Evolutionary conservation across 2,113 vertebrate species (phyloP).

Genomic region (Xiphophorus couchianus): DNA sequence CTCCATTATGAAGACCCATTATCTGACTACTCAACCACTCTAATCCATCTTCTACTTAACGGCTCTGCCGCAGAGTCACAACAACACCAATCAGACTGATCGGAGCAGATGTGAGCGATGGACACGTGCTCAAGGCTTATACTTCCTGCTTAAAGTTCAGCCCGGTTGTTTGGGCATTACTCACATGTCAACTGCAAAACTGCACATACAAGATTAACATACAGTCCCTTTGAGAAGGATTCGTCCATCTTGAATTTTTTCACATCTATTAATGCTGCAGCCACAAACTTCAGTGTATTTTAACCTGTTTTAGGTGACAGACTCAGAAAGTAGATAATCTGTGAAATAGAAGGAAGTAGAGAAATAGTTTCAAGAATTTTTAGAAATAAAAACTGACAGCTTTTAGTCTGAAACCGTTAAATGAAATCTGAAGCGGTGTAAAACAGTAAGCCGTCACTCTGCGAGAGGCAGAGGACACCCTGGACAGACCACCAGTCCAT

Average conservation of each 20-base stretch:
- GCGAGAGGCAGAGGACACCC: too few relatives aligned
- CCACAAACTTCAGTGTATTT: not conserved
- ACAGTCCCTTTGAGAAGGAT: not conserved
- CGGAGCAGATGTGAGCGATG: slow-evolving; percentile 48
- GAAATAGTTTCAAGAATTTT: not conserved
- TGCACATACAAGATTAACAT: slow-evolving; percentile 3
- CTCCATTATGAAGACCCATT: slow-evolving; percentile 65
- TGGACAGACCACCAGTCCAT: too few relatives aligned
- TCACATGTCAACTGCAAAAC: slow-evolving; percentile 25
- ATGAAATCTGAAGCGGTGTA: not conserved
- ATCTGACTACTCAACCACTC: slow-evolving; percentile 43
- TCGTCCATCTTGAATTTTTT: not conserved
- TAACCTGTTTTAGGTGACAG: not conserved
- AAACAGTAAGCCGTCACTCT: not conserved
- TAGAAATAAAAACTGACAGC: not conserved
- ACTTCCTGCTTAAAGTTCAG: slow-evolving; percentile 25
- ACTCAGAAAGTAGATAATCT: not conserved
- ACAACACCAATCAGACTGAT: slow-evolving; percentile 45
- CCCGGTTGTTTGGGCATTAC: slow-evolving; percentile 14
- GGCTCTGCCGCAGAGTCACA: slow-evolving; percentile 42
- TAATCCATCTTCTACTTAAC: slow-evolving; percentile 47
- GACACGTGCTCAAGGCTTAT: slow-evolving; percentile 20
- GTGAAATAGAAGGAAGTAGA: not conserved
- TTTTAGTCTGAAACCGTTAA: not conserved
- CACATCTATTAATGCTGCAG: not conserved